Evolutionary conservation across 2,888 invertebrate genomes (phyloP).

Genomic region (Lumbricus terrestris): DNA sequence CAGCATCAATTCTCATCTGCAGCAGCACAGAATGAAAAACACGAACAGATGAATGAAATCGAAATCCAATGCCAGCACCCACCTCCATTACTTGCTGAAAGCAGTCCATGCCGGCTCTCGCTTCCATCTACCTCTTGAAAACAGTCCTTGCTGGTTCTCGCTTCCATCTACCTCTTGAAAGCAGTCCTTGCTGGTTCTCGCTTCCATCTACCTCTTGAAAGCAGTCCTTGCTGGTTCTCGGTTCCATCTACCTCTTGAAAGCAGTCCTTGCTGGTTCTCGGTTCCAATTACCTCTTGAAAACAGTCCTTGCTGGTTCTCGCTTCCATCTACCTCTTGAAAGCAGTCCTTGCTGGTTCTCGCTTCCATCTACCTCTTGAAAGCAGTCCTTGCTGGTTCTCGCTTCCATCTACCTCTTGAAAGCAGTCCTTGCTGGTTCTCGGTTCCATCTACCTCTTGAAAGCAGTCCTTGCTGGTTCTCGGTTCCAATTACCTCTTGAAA

Average conservation of each 20-base stretch:
- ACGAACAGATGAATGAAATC: background rate
- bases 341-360: background rate
- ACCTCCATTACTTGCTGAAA: background rate
- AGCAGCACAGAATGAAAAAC: background rate
- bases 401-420: no score
- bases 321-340: no score
- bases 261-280: background rate
- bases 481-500: background rate
- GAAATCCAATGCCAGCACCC: background rate
- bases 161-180: background rate
- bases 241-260: background rate
- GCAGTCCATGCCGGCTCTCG: background rate
- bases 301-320: no score
- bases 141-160: background rate
- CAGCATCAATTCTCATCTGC: background rate
- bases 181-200: background rate
- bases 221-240: background rate
- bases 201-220: background rate
- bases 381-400: no score
- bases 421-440: background rate
- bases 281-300: background rate
- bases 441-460: background rate
- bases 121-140: background rate
- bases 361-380: background rate
- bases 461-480: background rate